A percentile compares a stretch with the other conserved stretches of the same genome.
Evolutionary conservation across 2,797 vertebrate genomes (phyloP).

Genomic region (Nyctibius grandis): DNA sequence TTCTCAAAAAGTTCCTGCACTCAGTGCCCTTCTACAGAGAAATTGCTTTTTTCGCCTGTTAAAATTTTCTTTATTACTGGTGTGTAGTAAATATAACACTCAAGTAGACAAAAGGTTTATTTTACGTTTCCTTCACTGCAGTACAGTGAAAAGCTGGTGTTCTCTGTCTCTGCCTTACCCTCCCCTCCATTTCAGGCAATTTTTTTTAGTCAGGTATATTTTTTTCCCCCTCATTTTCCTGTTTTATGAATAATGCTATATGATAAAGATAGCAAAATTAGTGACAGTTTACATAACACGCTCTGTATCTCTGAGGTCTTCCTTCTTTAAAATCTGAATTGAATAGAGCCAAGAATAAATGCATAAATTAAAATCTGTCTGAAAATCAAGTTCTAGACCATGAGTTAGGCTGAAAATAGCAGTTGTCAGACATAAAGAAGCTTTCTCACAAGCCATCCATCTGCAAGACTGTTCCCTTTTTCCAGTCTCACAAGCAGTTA

Average conservation of each 20-base stretch:
- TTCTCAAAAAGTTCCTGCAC: neutral
- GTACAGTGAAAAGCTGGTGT: neutral
- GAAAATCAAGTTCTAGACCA: neutral
- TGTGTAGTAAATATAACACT: neutral
- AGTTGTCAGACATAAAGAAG: neutral
- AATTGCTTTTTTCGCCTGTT: neutral
- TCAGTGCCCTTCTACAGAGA: neutral
- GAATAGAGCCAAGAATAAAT: neutral
- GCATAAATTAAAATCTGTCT: neutral
- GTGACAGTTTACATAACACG: neutral
- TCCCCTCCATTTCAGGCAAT: neutral
- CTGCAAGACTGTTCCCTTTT: neutral
- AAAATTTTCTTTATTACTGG: neutral
- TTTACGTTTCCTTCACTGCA: neutral
- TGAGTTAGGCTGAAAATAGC: conserved; percentile 12
- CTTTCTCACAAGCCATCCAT: neutral
- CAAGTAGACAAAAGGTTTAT: neutral
- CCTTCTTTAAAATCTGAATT: conserved; percentile 4
- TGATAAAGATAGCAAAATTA: conserved; percentile 11
- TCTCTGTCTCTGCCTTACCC: neutral
- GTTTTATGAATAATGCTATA: neutral
- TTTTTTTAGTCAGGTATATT: neutral
- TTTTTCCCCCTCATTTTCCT: neutral
- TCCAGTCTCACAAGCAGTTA: neutral
- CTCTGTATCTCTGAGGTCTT: neutral